phyloP scores from a whole-genome alignment of 2,888 invertebrate genomes.

The Cerceris ruficornis region DNA sequence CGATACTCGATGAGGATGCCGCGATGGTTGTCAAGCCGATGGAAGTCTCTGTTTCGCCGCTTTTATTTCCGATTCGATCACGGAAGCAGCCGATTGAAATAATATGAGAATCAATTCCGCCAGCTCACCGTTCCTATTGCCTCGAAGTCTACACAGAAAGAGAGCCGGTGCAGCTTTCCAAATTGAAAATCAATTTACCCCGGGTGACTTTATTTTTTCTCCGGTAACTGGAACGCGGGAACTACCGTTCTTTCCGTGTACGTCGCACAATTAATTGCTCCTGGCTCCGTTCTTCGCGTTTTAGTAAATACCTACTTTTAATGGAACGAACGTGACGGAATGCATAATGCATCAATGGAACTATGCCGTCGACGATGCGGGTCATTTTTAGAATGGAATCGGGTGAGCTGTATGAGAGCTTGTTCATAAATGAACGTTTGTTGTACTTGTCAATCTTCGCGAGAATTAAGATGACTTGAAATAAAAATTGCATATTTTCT shows the following conservation, averaged over 20 bases:
- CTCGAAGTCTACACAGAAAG: background rate
- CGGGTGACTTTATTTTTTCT: conserved; percentile 34
- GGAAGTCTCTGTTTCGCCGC: conserved; percentile 21
- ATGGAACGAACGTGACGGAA: conserved; percentile 11
- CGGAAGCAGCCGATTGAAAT: conserved; percentile 44
- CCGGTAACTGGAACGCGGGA: too few relatives aligned
- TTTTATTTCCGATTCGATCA: conserved; percentile 34
- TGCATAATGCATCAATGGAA: conserved; percentile 24
- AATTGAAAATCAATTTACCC: conserved; percentile 49
- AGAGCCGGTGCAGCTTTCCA: background rate
- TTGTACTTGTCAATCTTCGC: too few relatives aligned
- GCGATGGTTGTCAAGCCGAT: background rate
- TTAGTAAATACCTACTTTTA: conserved; percentile 7
- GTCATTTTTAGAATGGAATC: background rate
- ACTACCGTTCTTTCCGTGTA: too few relatives aligned
- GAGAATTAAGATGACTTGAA: too few relatives aligned
- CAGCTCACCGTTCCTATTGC: background rate
- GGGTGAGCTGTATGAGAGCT: too few relatives aligned
- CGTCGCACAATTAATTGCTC: too few relatives aligned
- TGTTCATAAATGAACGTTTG: too few relatives aligned
- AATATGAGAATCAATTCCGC: conserved; percentile 53
- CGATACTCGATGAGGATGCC: background rate
- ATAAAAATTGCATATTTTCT: too few relatives aligned
- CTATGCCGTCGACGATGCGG: background rate
- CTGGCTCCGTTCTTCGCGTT: conserved; percentile 9